A percentile compares a stretch with the other conserved stretches of the same genome.
phyloP scores from a whole-genome alignment of 2,113 vertebrate genomes.

The Zosterops pallidus region DNA sequence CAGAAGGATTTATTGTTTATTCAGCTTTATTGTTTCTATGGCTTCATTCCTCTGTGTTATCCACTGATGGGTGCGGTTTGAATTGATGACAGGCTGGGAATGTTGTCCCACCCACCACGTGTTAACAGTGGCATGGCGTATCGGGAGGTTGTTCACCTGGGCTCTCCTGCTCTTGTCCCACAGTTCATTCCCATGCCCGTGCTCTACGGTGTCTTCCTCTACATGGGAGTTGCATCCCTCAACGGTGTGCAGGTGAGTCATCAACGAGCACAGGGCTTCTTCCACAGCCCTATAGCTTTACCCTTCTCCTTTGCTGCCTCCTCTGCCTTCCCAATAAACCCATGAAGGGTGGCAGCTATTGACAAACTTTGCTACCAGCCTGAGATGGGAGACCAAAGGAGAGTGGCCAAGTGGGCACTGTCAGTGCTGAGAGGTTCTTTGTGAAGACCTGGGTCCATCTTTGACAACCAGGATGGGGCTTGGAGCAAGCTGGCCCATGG shows the following conservation, averaged over 20 bases:
- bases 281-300: background rate
- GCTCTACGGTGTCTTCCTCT: slow-evolving; percentile 83
- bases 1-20: background rate
- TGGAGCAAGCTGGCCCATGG: background rate
- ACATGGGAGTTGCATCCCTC: slow-evolving; percentile 84
- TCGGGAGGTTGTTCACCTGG: background rate
- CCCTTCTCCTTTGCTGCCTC: background rate
- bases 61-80: accelerated
- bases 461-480: background rate
- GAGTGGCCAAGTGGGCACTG: background rate
- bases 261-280: background rate
- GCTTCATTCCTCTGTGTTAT: accelerated
- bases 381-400: background rate
- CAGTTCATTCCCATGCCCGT: slow-evolving; percentile 87
- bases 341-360: background rate
- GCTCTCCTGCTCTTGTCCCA: background rate
- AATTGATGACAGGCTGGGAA: background rate
- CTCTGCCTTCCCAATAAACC: background rate
- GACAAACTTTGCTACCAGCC: background rate
- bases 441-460: background rate
- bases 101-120: accelerated
- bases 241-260: slow-evolving; percentile 81
- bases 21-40: background rate
- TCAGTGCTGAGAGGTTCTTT: accelerated
- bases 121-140: accelerated